These are phyloP conservation scores for Epizoanthus stellaris DNA, from an alignment of 92 coral and sea anemone genomes.

Conservation along the genomic window DNA sequence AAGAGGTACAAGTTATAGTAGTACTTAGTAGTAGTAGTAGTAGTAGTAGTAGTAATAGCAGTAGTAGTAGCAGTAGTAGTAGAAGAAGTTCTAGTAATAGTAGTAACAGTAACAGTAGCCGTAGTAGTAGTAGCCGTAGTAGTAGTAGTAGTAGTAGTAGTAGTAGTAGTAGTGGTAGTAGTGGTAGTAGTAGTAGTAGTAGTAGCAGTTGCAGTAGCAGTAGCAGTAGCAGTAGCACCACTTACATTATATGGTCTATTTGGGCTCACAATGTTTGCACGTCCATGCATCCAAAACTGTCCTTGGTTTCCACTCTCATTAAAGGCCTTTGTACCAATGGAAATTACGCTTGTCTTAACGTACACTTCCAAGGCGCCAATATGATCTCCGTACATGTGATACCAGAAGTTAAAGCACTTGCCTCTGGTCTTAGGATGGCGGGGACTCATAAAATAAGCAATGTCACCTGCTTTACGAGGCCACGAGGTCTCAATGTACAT, in stretches of 20 bases:
- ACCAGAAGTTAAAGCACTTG: conserved; percentile 94
- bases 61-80: too few relatives aligned
- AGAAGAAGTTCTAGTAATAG: too few relatives aligned
- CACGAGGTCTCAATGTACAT: conserved; percentile 91
- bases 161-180: too few relatives aligned
- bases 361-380: conserved; percentile 82
- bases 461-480: conserved; percentile 80
- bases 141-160: too few relatives aligned
- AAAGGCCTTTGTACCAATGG: conserved; percentile 78
- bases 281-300: conserved; percentile 83
- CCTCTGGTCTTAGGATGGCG: conserved; percentile 74
- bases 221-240: too few relatives aligned
- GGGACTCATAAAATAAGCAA: conserved; percentile 80
- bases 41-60: too few relatives aligned
- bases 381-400: conserved; percentile 90
- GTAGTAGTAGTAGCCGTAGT: too few relatives aligned
- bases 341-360: conserved; percentile 57
- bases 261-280: conserved; percentile 67
- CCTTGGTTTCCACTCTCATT: conserved; percentile 96
- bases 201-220: too few relatives aligned
- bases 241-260: conserved; percentile 29
- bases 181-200: too few relatives aligned
- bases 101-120: too few relatives aligned
- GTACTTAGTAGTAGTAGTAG: too few relatives aligned
- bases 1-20: too few relatives aligned